These are phyloP conservation scores for Chloroclystis v-ata DNA, from an alignment of 2,888 invertebrate species.

Conservation along the genomic window DNA sequence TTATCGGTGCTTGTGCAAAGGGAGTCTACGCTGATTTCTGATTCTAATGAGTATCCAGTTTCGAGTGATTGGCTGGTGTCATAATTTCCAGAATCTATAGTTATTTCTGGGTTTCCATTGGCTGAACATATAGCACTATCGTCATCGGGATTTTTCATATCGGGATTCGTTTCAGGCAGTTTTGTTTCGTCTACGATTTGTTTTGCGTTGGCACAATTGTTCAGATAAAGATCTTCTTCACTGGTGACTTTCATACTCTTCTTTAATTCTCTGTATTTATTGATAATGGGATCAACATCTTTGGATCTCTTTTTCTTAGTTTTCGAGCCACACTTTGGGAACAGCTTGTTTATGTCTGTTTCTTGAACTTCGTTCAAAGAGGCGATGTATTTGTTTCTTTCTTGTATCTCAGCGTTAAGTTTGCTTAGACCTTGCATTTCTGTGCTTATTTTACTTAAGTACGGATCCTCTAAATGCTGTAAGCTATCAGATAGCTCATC, in stretches of 20 bases:
- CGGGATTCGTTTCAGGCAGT: conserved; percentile 46
- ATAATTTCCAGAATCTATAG: conserved; percentile 69
- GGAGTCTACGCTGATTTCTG: conserved; percentile 79
- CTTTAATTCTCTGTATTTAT: conserved; percentile 70
- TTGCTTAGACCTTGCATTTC: conserved; percentile 79
- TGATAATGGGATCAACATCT: conserved; percentile 71
- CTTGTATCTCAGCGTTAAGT: conserved; percentile 77
- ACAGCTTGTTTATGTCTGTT: conserved; percentile 66
- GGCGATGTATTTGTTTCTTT: conserved; percentile 77
- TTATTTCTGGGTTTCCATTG: conserved; percentile 74
- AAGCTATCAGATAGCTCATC: conserved; percentile 71
- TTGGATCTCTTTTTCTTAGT: conserved; percentile 73
- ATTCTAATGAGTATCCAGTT: conserved; percentile 73
- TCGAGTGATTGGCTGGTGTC: conserved; percentile 73
- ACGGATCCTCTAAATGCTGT: conserved; percentile 80
- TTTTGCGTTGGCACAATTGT: conserved; percentile 70
- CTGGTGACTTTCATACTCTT: conserved; percentile 68
- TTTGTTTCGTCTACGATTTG: conserved; percentile 52
- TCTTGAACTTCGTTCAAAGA: conserved; percentile 74
- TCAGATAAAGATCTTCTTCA: conserved; percentile 65
- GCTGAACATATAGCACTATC: conserved; percentile 70
- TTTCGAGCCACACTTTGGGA: conserved; percentile 71
- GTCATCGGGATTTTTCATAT: conserved; percentile 69
- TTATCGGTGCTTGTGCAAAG: conserved; percentile 76
- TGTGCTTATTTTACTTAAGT: conserved; percentile 77